Base-by-base conservation (phyloP, 2,797 vertebrate genomes). In the Neosilurus hyrtlii region DNA sequence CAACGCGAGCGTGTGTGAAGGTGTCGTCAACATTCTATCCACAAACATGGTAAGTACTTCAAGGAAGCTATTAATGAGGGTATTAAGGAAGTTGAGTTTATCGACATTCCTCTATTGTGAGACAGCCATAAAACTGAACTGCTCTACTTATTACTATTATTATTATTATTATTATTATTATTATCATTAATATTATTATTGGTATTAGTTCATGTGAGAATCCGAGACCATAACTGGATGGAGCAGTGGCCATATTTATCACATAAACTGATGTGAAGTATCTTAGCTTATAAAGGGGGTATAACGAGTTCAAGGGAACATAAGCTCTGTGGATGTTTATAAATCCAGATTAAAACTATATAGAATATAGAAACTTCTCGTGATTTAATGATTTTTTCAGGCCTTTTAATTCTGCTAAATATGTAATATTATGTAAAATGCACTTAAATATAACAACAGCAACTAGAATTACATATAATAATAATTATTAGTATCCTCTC, bases 41-140 rank as follows among this genome's bases (percentile, higher is more conserved):
- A 77, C 73, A 81, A 71, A 77, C 72, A 84, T 77, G 83, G 83
- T 84, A 18, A 83, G 82, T 83, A 79, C 59, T 59, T 83, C 73
- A 83, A 84, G 79, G 43, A 84, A 84, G 63, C 62, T 63, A 1
- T 81, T 76, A 81, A n/a, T 24, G 61, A 62, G 35, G 24, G 12
- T 68, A 61, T 70, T 37, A 84, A 76, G 79, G 79, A 84, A 84
- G 79, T 84, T 24, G 62, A 81, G 71, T 84, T 80, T 83, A 54
- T 65, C 52, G 57, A 57, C 52, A 30, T 30, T 18, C 24, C 0
- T 61, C 11, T 75, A 30, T 75, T 61, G 30, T 43, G 59, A 4
- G 18, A 43, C 26, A 1, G 11, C 30, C 37, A 22, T 12, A n/a
- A n/a, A 7, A 75, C 56, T n/a, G 30, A 75, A n/a, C 73, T 22